Conservation (phyloP, 2,113 vertebrate genomes). For the Callorhinus ursinus region DNA sequence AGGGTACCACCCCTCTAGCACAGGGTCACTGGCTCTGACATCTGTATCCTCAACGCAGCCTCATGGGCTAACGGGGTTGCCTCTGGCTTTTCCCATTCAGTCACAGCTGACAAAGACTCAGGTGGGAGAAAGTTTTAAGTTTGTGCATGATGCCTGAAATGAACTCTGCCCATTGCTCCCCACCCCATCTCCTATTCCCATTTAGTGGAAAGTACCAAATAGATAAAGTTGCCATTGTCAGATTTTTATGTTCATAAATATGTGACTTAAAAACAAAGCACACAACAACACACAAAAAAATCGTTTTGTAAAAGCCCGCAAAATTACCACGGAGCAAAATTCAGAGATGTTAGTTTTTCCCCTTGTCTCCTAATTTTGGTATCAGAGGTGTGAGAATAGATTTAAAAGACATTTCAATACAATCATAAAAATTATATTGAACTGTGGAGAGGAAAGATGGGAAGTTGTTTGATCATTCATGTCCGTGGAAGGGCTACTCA, state of each 20-base stretch:
- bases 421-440: neutral
- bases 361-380: conserved; percentile 23
- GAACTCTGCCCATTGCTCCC: neutral
- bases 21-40: neutral
- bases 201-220: neutral
- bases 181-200: neutral
- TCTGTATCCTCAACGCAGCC: neutral
- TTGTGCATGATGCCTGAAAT: neutral
- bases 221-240: neutral
- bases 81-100: neutral
- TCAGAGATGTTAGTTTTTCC: neutral
- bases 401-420: conserved; percentile 18
- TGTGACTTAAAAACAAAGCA: neutral
- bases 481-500: neutral
- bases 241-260: neutral
- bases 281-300: neutral
- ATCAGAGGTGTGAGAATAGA: neutral
- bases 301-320: neutral
- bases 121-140: neutral
- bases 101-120: neutral
- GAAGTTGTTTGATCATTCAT: neutral
- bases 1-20: fast-evolving
- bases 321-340: neutral
- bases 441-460: neutral
- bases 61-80: neutral